Evolutionary conservation across 64 coral and sea anemone genomes (phyloP).

Genomic region (Stichodactyla helianthus): DNA sequence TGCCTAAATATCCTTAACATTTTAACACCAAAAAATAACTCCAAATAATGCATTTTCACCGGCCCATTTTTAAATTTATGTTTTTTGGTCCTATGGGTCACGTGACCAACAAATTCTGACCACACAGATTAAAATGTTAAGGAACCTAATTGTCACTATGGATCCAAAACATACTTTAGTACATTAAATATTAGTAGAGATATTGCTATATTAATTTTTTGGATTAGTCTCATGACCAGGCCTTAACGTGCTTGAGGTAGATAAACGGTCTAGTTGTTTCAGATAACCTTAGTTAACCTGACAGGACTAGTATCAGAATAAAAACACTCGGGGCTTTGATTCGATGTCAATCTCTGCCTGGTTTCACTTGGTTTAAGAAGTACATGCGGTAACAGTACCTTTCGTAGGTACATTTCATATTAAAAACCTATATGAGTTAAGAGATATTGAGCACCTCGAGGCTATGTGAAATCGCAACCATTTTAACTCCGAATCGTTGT

Average conservation of each 20-base stretch:
- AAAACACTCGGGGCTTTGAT: not conserved
- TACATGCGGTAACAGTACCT: not conserved
- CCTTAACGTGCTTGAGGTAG: not conserved
- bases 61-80: no score
- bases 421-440: not conserved
- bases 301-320: not conserved
- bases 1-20: no score
- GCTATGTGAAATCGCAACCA: not conserved
- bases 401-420: not conserved
- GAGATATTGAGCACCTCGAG: not conserved
- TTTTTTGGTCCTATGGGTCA: no score
- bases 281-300: not conserved
- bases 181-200: no score
- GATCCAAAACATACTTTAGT: no score
- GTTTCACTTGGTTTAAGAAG: not conserved
- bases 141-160: no score
- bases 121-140: no score
- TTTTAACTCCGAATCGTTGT: not conserved
- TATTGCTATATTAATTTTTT: no score
- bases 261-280: not conserved
- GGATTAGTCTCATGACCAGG: no score
- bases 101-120: no score
- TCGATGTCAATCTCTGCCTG: not conserved
- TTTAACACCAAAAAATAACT: no score
- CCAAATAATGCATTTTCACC: no score